Evolutionary conservation across 2,113 vertebrate species (phyloP).

Genomic region (Neoarius graeffei): DNA sequence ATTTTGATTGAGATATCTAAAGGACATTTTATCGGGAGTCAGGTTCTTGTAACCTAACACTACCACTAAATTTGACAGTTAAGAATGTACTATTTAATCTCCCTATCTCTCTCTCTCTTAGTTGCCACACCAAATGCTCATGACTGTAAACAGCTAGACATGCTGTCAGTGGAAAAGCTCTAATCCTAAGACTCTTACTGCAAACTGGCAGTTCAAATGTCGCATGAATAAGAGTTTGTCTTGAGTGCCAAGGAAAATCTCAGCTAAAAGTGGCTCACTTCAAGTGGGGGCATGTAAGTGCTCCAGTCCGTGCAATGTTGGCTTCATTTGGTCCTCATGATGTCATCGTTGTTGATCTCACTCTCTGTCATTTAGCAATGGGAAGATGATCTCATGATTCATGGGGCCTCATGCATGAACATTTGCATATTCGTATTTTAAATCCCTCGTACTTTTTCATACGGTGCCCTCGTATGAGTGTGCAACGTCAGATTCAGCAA

Average conservation of each 20-base stretch:
- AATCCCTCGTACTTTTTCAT: too few species aligned
- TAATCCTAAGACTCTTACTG: constrained; percentile 26
- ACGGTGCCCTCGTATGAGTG: too few species aligned
- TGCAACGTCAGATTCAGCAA: too few species aligned
- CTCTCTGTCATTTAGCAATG: constrained; percentile 48
- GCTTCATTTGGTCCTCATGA: constrained; percentile 49
- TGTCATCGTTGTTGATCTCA: constrained; percentile 55
- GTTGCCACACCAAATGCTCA: not conserved
- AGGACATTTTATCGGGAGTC: constrained; percentile 36
- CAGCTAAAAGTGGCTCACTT: constrained; percentile 60
- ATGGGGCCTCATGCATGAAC: not conserved
- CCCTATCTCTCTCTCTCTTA: not conserved
- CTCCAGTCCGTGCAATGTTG: constrained; percentile 51
- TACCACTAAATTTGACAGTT: constrained; percentile 35
- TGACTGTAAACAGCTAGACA: constrained; percentile 14
- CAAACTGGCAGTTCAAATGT: constrained; percentile 52
- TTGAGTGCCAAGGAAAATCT: constrained; percentile 53
- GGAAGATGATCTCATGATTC: constrained; percentile 63
- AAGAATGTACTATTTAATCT: constrained; percentile 36
- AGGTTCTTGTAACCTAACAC: constrained; percentile 37
- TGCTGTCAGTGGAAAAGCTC: not conserved
- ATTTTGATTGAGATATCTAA: constrained; percentile 30
- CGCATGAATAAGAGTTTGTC: constrained; percentile 56
- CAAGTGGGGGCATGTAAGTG: constrained; percentile 67
- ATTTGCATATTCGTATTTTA: too few species aligned